Conservation (phyloP, 2,113 vertebrate genomes). For the Grantiella picta region DNA sequence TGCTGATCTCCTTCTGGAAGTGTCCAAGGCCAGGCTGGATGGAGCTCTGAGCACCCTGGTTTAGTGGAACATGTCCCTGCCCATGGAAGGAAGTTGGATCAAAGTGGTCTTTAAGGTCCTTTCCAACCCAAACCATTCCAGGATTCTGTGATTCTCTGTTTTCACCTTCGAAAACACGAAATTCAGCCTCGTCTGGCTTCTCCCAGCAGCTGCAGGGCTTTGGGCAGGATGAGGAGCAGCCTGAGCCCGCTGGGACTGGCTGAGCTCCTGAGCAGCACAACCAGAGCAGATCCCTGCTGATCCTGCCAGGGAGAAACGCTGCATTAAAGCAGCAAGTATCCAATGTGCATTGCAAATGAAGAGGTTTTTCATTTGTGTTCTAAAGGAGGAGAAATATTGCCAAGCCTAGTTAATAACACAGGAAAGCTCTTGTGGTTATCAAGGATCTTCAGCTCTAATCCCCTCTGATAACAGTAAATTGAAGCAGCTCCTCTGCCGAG, state of each 20-base stretch:
- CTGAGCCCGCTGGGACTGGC: not conserved
- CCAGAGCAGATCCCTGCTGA: not conserved
- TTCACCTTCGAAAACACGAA: not conserved
- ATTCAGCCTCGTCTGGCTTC: not conserved
- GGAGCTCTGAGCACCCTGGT: not conserved
- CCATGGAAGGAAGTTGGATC: not conserved
- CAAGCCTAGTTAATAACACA: slow-evolving; percentile 47
- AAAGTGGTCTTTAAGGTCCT: not conserved
- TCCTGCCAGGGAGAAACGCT: slow-evolving; percentile 8
- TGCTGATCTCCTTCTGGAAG: not conserved
- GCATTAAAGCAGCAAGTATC: not conserved
- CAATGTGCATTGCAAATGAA: slow-evolving; percentile 37
- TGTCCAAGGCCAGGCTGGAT: not conserved
- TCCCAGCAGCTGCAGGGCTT: not conserved
- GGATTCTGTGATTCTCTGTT: not conserved
- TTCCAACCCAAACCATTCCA: not conserved
- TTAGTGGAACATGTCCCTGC: not conserved
- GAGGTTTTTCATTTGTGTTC: slow-evolving; percentile 36
- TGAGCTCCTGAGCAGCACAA: not conserved
- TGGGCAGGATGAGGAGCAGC: not conserved
- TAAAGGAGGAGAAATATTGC: slow-evolving; percentile 4
- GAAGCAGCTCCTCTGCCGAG: slow-evolving; percentile 34
- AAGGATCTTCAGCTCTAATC: slow-evolving; percentile 56
- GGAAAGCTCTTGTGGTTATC: slow-evolving; percentile 46
- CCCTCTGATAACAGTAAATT: slow-evolving; percentile 59